Conservation (phyloP, 2,113 vertebrate genomes). For the Alces alces region DNA sequence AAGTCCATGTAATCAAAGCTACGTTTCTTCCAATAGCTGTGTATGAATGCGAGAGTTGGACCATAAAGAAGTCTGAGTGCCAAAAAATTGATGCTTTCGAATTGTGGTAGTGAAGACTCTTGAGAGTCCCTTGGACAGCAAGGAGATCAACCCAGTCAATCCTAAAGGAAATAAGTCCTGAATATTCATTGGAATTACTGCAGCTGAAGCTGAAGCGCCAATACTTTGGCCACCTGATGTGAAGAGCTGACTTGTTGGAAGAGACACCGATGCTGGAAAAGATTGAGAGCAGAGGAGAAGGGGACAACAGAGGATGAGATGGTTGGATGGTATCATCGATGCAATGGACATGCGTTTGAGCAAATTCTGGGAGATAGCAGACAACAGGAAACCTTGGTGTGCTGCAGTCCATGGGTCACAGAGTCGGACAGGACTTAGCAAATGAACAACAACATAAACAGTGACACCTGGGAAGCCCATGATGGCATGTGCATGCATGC, state of each 20-base stretch:
- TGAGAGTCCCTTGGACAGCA: too few species aligned
- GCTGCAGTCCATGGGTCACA: neutral
- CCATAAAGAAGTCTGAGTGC: neutral
- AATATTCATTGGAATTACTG: neutral
- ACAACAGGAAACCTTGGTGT: neutral
- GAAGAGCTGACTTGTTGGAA: neutral
- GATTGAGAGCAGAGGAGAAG: neutral
- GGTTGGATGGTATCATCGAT: neutral
- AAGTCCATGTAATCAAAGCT: neutral
- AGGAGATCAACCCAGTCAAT: neutral
- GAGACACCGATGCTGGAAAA: neutral
- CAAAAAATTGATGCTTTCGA: neutral
- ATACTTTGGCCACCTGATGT: neutral
- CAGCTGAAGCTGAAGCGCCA: neutral
- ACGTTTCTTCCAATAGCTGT: neutral
- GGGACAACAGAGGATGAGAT: neutral
- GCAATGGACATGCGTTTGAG: neutral
- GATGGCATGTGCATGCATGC: accelerated
- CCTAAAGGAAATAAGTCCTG: neutral
- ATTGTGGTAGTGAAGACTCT: neutral
- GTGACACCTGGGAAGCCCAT: neutral
- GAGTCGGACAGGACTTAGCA: neutral
- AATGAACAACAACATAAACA: neutral
- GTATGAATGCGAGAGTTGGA: neutral
- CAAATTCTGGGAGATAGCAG: neutral